Percentiles rank a stretch among this genome's conserved stretches.
These are phyloP conservation scores for Corythornis madagascariensis DNA, from an alignment of 2,113 vertebrate species.

Conservation along the genomic window DNA sequence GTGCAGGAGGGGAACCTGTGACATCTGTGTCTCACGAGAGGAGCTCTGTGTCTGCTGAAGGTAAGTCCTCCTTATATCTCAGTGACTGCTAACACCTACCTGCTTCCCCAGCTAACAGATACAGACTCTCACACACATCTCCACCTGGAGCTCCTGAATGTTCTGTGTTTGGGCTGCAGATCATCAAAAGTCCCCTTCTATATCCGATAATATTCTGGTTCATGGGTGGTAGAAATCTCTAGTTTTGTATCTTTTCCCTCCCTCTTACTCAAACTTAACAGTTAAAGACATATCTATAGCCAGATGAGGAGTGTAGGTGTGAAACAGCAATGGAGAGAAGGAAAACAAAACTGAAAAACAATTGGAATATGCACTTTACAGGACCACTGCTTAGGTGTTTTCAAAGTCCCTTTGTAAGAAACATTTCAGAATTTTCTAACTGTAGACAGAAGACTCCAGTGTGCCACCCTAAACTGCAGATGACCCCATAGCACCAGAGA, in stretches of 20 bases:
- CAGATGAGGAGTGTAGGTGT: not conserved
- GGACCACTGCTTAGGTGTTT: not conserved
- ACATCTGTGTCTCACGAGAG: not conserved
- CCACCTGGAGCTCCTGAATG: not conserved
- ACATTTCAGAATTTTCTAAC: not conserved
- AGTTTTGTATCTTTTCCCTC: not conserved
- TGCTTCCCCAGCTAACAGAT: not conserved
- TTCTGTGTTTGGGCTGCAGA: fast-evolving
- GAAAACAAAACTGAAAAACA: not conserved
- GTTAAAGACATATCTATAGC: not conserved
- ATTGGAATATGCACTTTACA: not conserved
- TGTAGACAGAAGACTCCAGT: not conserved
- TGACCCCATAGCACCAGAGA: not conserved
- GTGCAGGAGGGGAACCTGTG: not conserved
- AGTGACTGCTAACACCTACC: not conserved
- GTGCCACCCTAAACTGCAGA: not conserved
- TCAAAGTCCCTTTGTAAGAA: not conserved
- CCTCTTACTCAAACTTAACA: not conserved
- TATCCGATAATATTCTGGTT: not conserved
- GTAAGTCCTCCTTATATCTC: not conserved
- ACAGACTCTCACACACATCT: not conserved
- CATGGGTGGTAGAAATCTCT: not conserved
- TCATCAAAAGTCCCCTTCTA: not conserved
- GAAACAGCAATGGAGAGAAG: not conserved
- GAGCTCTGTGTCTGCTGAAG: not conserved